Evolutionary conservation across 2,888 invertebrate species (phyloP).

Genomic region (Zaprionus obscuricornis): DNA sequence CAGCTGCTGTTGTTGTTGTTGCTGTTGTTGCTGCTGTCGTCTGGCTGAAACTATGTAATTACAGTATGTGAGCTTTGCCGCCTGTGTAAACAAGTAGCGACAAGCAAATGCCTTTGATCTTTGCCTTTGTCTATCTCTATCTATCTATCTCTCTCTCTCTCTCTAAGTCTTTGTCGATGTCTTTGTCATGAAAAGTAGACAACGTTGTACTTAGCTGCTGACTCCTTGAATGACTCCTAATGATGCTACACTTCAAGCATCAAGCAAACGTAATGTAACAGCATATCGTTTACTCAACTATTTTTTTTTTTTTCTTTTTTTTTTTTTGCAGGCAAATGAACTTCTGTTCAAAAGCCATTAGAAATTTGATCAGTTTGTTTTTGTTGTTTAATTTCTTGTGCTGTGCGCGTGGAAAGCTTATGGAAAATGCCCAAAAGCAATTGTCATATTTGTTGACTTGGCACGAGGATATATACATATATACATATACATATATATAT

Average conservation of each 20-base stretch:
- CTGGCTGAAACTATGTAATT: constrained; percentile 51
- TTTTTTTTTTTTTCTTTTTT: too few species aligned
- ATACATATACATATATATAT: background rate
- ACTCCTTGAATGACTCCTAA: too few species aligned
- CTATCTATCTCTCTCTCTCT: too few species aligned
- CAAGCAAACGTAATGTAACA: too few species aligned
- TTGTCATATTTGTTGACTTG: background rate
- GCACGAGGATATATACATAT: background rate
- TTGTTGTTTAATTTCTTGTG: constrained; percentile 13
- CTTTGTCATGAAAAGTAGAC: too few species aligned
- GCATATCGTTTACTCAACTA: too few species aligned
- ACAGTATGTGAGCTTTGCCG: constrained; percentile 67
- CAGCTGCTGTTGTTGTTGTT: background rate
- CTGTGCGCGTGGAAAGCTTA: constrained; percentile 47
- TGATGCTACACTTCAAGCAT: too few species aligned
- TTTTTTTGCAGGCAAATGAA: constrained; percentile 69
- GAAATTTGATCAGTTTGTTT: constrained; percentile 74
- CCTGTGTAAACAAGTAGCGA: constrained; percentile 69
- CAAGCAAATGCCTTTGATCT: constrained; percentile 46
- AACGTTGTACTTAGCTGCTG: too few species aligned
- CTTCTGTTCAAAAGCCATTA: constrained; percentile 67
- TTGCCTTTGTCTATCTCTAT: too few species aligned
- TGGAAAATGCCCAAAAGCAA: constrained; percentile 67
- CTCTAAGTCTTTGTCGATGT: too few species aligned
- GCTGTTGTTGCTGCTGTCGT: constrained; percentile 23